Conservation (phyloP, 1,140 invertebrate genomes). For the Heliothis virescens region DNA sequence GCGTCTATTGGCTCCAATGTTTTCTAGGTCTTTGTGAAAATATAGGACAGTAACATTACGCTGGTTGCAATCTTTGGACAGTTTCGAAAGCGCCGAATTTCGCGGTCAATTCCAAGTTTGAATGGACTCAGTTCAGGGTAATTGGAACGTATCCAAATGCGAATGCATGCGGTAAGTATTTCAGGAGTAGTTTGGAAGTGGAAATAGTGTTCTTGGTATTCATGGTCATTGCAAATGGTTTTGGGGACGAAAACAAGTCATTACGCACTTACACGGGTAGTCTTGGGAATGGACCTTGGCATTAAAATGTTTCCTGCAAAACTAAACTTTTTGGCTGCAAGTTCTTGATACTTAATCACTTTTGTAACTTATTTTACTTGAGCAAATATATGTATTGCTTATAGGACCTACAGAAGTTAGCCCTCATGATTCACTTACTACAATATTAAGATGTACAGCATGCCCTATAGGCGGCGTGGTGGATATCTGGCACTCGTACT, state of each 20-base stretch:
- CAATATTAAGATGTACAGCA: conserved; percentile 91
- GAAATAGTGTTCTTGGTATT: conserved; percentile 31
- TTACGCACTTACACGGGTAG: background rate
- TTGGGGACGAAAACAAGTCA: conserved; percentile 21
- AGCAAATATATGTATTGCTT: too few species aligned
- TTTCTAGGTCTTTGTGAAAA: conserved; percentile 32
- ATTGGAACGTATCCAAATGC: conserved; percentile 44
- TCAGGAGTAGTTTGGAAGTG: conserved; percentile 28
- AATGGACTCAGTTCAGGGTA: conserved; percentile 39
- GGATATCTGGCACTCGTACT: conserved; percentile 95
- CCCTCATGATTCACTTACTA: conserved; percentile 88
- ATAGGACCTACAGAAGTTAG: too few species aligned
- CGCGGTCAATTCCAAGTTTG: conserved; percentile 31
- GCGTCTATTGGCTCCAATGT: conserved; percentile 32
- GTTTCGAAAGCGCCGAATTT: conserved; percentile 21
- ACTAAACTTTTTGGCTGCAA: background rate
- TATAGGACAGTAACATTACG: conserved; percentile 15
- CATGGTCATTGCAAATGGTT: conserved; percentile 16
- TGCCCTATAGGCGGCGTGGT: conserved; percentile 94
- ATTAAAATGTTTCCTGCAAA: background rate
- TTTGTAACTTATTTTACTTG: too few species aligned
- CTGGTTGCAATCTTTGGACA: conserved; percentile 34
- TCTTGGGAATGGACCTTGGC: background rate
- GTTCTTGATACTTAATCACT: too few species aligned
- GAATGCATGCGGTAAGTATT: conserved; percentile 42